Evolutionary conservation across 2,113 vertebrate species (phyloP).

Genomic region (Montifringilla adamsi): DNA sequence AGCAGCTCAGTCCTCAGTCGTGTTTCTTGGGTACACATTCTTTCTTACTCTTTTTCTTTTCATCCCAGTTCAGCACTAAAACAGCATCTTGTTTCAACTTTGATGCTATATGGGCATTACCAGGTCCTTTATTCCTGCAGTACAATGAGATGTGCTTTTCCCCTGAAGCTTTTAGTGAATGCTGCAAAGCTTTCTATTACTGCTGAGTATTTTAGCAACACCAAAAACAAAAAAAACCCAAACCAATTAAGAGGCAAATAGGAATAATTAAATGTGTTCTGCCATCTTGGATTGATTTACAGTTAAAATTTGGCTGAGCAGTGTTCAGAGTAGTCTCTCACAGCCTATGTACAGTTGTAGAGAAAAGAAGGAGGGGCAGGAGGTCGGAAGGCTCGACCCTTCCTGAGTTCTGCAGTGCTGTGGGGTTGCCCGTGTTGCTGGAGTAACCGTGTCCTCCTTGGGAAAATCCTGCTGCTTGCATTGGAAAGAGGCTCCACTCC

Average conservation of each 20-base stretch:
- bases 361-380: not conserved
- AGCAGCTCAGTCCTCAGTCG: not conserved
- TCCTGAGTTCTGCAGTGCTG: accelerated
- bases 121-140: not conserved
- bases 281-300: not conserved
- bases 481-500: not conserved
- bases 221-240: not conserved
- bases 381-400: not conserved
- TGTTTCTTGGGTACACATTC: not conserved
- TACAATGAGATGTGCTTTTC: not conserved
- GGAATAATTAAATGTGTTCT: not conserved
- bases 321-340: not conserved
- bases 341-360: not conserved
- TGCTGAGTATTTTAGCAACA: not conserved
- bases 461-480: not conserved
- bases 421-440: not conserved
- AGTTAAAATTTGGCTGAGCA: not conserved
- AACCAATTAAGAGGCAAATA: not conserved
- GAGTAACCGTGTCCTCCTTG: not conserved
- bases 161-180: not conserved
- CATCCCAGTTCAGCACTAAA: not conserved
- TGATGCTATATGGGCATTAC: not conserved
- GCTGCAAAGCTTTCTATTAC: not conserved
- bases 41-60: not conserved
- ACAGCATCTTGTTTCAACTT: not conserved